Conservation (phyloP, 53 echinoderm and acorn worm genomes). For the Echinarachnius parma region DNA sequence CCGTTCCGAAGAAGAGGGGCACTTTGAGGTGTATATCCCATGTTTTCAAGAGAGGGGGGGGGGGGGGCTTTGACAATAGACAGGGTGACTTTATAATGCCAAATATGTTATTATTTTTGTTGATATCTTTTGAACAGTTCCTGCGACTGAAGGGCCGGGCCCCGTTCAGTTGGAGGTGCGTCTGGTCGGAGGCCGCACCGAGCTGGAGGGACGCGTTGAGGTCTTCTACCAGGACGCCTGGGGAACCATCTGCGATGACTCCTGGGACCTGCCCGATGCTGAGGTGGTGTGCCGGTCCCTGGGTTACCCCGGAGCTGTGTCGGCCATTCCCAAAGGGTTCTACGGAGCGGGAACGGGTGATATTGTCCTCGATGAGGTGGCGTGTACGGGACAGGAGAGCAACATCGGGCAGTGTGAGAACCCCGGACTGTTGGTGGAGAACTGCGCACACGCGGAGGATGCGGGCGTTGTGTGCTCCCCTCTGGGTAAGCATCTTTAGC, state of each 20-base stretch:
- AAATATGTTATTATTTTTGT: too few relatives aligned
- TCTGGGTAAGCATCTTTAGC: background rate
- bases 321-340: conserved; percentile 1
- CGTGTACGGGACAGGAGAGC: conserved; percentile 46
- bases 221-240: conserved; percentile 43
- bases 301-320: conserved; percentile 51
- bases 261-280: conserved; percentile 57
- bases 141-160: too few relatives aligned
- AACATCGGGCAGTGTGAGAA: conserved; percentile 21
- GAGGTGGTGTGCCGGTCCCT: conserved; percentile 50
- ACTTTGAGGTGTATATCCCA: too few relatives aligned
- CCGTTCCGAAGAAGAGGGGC: too few relatives aligned
- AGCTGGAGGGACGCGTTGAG: conserved; percentile 54
- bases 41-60: too few relatives aligned
- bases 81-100: too few relatives aligned
- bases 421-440: conserved; percentile 7
- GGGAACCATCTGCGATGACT: conserved; percentile 60
- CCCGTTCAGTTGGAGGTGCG: too few relatives aligned
- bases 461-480: conserved; percentile 56
- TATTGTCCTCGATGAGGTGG: conserved; percentile 50
- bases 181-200: conserved; percentile 8
- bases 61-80: too few relatives aligned
- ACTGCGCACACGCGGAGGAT: conserved; percentile 58
- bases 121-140: too few relatives aligned
- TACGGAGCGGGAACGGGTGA: conserved; percentile 46